Evolutionary conservation across 1,140 invertebrate species (phyloP).

Genomic region (Andrena cerasifolii): DNA sequence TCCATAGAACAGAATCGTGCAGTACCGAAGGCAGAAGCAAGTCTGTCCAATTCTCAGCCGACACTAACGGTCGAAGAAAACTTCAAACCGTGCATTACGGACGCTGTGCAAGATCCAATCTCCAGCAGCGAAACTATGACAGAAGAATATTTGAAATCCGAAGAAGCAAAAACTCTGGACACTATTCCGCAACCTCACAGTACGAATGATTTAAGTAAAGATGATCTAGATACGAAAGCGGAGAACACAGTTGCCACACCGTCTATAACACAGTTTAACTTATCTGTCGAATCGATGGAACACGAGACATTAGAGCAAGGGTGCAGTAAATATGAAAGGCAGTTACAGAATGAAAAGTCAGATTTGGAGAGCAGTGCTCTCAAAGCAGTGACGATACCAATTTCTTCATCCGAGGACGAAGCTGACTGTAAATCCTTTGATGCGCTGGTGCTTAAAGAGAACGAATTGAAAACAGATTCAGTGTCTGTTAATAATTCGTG

Average conservation of each 20-base stretch:
- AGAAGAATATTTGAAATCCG: background rate
- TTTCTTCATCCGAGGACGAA: slow-evolving; percentile 33
- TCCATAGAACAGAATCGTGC: slow-evolving; percentile 1
- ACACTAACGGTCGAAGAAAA: slow-evolving; percentile 7
- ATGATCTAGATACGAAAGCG: background rate
- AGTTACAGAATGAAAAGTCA: background rate
- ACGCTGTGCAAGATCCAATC: slow-evolving; percentile 34
- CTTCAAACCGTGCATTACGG: background rate
- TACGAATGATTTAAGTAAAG: slow-evolving; percentile 24
- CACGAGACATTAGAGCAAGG: background rate
- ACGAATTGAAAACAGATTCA: slow-evolving; percentile 19
- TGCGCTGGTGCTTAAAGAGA: background rate
- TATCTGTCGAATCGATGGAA: slow-evolving; percentile 15
- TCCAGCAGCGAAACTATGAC: slow-evolving; percentile 30
- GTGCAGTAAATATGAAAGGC: slow-evolving; percentile 9
- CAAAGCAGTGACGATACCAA: background rate
- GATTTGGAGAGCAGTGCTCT: background rate
- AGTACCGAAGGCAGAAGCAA: background rate
- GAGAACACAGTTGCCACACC: slow-evolving; percentile 8
- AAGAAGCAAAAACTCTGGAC: background rate
- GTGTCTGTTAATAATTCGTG: slow-evolving; percentile 16
- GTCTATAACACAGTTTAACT: background rate
- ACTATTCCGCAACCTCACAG: slow-evolving; percentile 18
- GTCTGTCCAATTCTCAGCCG: background rate
- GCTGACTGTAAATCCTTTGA: slow-evolving; percentile 29